Evolutionary conservation across 2,797 vertebrate genomes (phyloP).

Genomic region (Cossypha heuglini): DNA sequence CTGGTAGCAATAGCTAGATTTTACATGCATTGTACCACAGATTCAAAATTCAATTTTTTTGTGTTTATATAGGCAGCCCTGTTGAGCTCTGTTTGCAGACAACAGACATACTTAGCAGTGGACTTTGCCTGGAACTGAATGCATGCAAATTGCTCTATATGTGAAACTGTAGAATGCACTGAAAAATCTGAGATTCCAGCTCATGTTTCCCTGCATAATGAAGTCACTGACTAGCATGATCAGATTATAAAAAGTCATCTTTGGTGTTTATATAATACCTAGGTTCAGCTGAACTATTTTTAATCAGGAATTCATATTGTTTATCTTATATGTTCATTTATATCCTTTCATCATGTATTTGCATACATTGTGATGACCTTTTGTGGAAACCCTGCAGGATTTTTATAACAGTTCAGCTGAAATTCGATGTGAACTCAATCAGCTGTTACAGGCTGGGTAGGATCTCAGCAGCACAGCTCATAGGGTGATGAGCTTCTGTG

Average conservation of each 20-base stretch:
- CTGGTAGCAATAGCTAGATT: not conserved
- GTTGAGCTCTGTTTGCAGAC: not conserved
- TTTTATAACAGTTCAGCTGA: not conserved
- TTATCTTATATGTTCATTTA: not conserved
- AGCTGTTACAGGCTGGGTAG: not conserved
- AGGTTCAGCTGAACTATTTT: not conserved
- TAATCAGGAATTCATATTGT: not conserved
- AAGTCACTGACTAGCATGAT: not conserved
- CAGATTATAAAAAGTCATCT: not conserved
- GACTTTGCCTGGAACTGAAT: not conserved
- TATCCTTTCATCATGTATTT: not conserved
- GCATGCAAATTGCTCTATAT: not conserved
- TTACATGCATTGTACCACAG: not conserved
- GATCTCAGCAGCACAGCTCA: not conserved
- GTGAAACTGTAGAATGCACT: not conserved
- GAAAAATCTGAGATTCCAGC: constrained; percentile 27
- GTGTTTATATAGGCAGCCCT: not conserved
- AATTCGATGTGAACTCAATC: not conserved
- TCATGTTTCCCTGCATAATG: constrained; percentile 5
- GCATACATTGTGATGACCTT: not conserved
- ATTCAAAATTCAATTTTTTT: not conserved
- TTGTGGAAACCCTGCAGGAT: not conserved
- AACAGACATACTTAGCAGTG: not conserved
- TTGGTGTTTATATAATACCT: not conserved
- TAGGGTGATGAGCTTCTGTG: not conserved